A percentile compares a stretch with the other conserved stretches of the same genome.
These are phyloP conservation scores for Psilopsiagon aymara DNA, from an alignment of 2,113 vertebrate genomes.

Conservation along the genomic window DNA sequence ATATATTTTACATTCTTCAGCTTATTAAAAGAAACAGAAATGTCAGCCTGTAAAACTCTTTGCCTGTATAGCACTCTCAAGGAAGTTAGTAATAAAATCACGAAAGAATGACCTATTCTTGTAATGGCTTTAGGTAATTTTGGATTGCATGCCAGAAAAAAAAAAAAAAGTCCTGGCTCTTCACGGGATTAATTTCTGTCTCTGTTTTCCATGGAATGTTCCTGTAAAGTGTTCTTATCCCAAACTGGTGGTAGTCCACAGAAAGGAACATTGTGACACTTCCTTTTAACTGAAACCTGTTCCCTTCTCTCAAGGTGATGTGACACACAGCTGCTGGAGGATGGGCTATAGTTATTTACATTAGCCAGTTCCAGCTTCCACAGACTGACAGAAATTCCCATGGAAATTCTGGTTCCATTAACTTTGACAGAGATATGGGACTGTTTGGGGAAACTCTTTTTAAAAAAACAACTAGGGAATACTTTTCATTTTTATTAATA, in stretches of 20 bases:
- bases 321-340: not conserved
- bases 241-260: not conserved
- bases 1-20: constrained; percentile 23
- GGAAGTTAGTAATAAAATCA: not conserved
- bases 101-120: not conserved
- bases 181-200: not conserved
- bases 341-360: constrained; percentile 28
- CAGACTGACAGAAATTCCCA: constrained; percentile 54
- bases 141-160: not conserved
- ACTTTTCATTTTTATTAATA: constrained; percentile 64
- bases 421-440: constrained; percentile 61
- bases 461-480: constrained; percentile 18
- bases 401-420: constrained; percentile 64
- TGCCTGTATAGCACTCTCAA: not conserved
- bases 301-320: constrained; percentile 45
- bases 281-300: not conserved
- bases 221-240: not conserved
- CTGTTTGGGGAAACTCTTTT: constrained; percentile 54
- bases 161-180: not conserved
- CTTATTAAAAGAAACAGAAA: constrained; percentile 49
- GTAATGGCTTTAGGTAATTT: not conserved
- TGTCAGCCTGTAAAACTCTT: not conserved
- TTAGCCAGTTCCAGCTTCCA: constrained; percentile 34
- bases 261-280: not conserved
- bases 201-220: not conserved